Evolutionary conservation across 2,797 vertebrate genomes (phyloP), one percentile per base, ranked within the genome.

Genomic region (Arnoldichthys spilopterus): DNA sequence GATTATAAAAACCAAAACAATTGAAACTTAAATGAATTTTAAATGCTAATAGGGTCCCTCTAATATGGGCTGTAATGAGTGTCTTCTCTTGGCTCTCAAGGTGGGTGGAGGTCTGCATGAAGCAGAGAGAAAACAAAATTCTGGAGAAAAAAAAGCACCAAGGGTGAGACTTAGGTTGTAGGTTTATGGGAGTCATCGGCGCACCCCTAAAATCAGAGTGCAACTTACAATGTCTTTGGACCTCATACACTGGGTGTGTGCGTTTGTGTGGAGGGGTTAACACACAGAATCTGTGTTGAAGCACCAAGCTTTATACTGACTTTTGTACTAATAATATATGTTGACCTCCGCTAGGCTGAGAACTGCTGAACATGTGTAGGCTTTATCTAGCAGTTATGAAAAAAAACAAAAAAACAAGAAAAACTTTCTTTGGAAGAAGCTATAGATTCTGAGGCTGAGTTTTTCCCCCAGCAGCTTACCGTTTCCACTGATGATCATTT

Each of bases 1-100:
- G 72, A 71, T 73, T 58, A 81, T 54, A 81, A 88, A 84, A 85
- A 61, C 68, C 76, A 58, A 78, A 61, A 32, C 28, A 34, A 58
- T 5, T 47, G 26, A 47, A 63, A 32, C 9, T n/a, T 43, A 76
- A 81, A 78, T 32, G 81, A 72, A 82, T 74, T 58, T 77, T 59
- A 37, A 72, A 82, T 58, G 71, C 54, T 70, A 80, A 51, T 30
- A 69, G 73, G 28, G 78, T 76, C 43, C 67, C 76, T 74, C 71
- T 81, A 66, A 73, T 62, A 63, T 77, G 79, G 15, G 4, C 76
- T 85, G 77, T 62, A 69, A 64, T 47, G 32, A 45, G 20, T 54
- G 12, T 67, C 79, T 49, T 76, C 64, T 40, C 24, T 58, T 51
- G 26, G 11, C 47, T 62, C 18, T 69, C 66, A 16, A 69, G 49